These are phyloP conservation scores for Cinclus mexicanus DNA, from an alignment of 2,113 vertebrate genomes.

Conservation along the genomic window DNA sequence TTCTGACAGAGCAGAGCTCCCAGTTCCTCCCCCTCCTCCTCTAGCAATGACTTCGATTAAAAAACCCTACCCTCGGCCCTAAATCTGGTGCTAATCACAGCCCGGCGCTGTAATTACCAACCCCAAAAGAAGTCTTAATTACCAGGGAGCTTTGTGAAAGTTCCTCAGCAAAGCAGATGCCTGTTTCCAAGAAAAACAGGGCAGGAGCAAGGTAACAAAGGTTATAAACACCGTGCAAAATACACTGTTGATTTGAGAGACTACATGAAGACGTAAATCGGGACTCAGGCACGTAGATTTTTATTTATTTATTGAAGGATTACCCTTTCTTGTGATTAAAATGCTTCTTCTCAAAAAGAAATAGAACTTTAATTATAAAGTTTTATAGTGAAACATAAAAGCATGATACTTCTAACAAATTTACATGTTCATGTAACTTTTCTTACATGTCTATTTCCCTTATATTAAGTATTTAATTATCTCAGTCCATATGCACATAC, in stretches of 20 bases:
- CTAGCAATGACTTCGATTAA: not conserved
- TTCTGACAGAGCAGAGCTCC: not conserved
- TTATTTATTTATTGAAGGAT: slow-evolving; percentile 58
- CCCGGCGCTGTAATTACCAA: not conserved
- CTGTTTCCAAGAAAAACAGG: not conserved
- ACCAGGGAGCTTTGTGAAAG: not conserved
- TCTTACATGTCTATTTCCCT: slow-evolving; percentile 33
- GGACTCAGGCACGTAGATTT: slow-evolving; percentile 46
- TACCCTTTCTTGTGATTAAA: slow-evolving; percentile 46
- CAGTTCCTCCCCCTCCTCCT: not conserved
- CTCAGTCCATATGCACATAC: slow-evolving; percentile 8
- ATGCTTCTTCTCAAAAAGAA: slow-evolving; percentile 50
- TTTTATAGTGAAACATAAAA: slow-evolving; percentile 44
- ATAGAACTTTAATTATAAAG: slow-evolving; percentile 49
- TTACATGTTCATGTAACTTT: slow-evolving; percentile 27
- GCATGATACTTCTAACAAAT: slow-evolving; percentile 30
- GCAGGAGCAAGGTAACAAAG: not conserved
- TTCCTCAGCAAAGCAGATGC: not conserved
- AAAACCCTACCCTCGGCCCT: not conserved
- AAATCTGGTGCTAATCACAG: not conserved
- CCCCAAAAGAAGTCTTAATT: not conserved
- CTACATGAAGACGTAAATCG: not conserved
- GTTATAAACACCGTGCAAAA: not conserved
- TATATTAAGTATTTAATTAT: slow-evolving; percentile 8
- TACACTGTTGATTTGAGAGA: not conserved